Base-by-base conservation (phyloP, 2,113 vertebrate genomes). In the Dendropsophus ebraccatus region DNA sequence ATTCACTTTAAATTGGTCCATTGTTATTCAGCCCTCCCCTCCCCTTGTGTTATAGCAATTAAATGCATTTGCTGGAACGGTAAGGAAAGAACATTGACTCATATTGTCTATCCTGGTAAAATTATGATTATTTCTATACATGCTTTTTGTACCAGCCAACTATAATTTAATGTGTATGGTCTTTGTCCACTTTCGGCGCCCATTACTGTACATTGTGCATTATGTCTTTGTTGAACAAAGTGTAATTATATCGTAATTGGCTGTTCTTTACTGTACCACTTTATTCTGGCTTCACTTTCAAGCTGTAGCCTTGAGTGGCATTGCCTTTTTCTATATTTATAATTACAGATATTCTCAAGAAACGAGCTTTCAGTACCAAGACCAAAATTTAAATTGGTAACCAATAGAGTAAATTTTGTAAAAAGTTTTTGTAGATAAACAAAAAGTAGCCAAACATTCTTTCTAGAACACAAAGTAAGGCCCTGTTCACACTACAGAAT, bases 201-300 rank as follows among this genome's bases (percentile, higher is more conserved):
- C 30, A 60, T 60, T 60, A 80, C 21, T 35, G 77, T 35, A 14
- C 77, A 80, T 28, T 60, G 19, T 13, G 69, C 14, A 11, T 56
- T 1, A 41, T 25, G 30, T 60, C 77, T 58, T 62, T 80, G 52
- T 62, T 80, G 32, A 41, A 54, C 5, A 49, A 65, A 58, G n/a
- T 28, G 10, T 49, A 75, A 75, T 75, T 75, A 75, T 75, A 75
- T 75, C 17, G 23, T 75, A 75, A 75, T 75, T 75, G n/a, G 47
- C 73, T 49, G 47, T 50, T 75, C 13, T 30, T 75, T 50, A 28
- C 28, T 25, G 50, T 30, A 30, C 45, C 25, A 50, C 41, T 75
- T 50, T 49, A 41, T 30, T 8, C 41, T 50, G n/a, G 41, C 1
- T 50, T 75, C 19, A 49, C 45, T n/a, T 73, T n/a, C 21, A 21